phyloP scores from a whole-genome alignment of 2,888 invertebrate species.

The Heliconius hortense region DNA sequence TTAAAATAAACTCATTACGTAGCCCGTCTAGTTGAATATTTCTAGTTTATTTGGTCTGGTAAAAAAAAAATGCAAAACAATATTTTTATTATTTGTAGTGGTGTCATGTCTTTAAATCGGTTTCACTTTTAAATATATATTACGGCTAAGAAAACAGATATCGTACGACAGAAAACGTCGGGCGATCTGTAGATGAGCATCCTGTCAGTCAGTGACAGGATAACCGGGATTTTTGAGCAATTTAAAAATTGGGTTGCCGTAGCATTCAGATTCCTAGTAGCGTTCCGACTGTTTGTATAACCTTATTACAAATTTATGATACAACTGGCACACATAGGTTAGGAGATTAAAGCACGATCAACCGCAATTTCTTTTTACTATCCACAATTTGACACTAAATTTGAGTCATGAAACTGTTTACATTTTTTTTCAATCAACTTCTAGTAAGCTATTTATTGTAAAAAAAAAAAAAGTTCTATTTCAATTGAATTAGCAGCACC shows the following conservation, averaged over 20 bases:
- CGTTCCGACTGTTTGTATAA: conserved; percentile 56
- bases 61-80: neutral
- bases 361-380: conserved; percentile 15
- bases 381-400: neutral
- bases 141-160: conserved; percentile 21
- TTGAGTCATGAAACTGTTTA: neutral
- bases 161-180: neutral
- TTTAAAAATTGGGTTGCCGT: conserved; percentile 57
- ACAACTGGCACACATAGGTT: conserved; percentile 41
- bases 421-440: neutral
- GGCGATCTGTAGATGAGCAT: conserved; percentile 30
- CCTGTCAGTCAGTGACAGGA: conserved; percentile 50
- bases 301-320: conserved; percentile 44
- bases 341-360: conserved; percentile 29
- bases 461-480: neutral
- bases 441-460: neutral
- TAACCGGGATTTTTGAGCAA: conserved; percentile 64
- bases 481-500: neutral
- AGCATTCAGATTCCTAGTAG: conserved; percentile 50
- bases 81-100: neutral
- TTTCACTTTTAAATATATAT: conserved; percentile 1
- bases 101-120: neutral
- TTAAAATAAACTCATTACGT: conserved; percentile 10
- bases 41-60: conserved; percentile 7
- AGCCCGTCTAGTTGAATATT: conserved; percentile 5